phyloP scores from a whole-genome alignment of 2,888 invertebrate genomes.

The Hofmannophila pseudospretella region DNA sequence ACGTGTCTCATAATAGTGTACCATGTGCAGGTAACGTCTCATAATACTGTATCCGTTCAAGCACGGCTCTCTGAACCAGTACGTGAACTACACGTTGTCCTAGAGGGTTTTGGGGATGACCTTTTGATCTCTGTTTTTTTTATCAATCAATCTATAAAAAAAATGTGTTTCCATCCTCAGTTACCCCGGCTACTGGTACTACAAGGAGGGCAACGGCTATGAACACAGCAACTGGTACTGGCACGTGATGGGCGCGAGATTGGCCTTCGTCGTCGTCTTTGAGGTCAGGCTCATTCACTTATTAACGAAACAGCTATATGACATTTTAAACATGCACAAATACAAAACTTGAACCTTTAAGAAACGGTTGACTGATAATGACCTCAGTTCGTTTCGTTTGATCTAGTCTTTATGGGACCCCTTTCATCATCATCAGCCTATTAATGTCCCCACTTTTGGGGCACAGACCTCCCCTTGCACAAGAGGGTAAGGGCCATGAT shows the following conservation, averaged over 20 bases:
- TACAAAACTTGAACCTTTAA: no score
- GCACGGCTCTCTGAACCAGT: conserved; percentile 81
- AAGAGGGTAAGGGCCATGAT: no score
- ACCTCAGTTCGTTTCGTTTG: no score
- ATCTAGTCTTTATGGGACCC: no score
- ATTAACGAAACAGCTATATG: no score
- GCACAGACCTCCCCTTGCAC: no score
- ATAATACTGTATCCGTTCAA: conserved; percentile 87
- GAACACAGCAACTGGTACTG: conserved; percentile 88
- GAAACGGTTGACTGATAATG: no score
- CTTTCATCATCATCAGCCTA: no score
- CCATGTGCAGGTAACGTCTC: conserved; percentile 96
- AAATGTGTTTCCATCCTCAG: conserved; percentile 59
- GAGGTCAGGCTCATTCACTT: conserved; percentile 82
- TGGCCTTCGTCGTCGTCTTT: conserved; percentile 95
- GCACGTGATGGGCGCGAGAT: conserved; percentile 92
- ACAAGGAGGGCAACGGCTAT: conserved; percentile 71
- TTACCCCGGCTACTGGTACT: conserved; percentile 91
- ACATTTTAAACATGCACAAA: no score
- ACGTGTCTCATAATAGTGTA: conserved; percentile 99
- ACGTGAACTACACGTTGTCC: conserved; percentile 87
- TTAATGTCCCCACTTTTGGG: no score
- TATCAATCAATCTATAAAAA: no score
- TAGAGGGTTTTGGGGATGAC: neutral
- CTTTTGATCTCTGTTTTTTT: no score